Percentiles rank a stretch among this genome's conserved stretches.
Conservation (phyloP, 30 jellyfish, hydroid and myxozoan genomes). For the Hydractinia symbiolongicarpus region DNA sequence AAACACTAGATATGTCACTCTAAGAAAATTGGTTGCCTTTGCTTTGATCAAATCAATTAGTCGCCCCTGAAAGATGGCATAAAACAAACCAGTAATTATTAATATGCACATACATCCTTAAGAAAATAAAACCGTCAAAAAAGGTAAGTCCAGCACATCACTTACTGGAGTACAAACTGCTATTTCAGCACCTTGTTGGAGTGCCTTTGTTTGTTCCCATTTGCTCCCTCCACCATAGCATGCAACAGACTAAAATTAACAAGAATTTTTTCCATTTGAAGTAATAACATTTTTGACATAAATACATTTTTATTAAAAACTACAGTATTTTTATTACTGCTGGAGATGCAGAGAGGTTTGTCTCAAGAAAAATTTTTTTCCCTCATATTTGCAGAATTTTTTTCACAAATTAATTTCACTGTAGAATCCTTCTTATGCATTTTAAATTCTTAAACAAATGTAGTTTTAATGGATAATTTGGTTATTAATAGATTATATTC, state of each 20-base stretch:
- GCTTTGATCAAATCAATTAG: constrained; percentile 86
- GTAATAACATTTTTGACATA: background rate
- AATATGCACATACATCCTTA: background rate
- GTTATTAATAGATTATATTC: no score
- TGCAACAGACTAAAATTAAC: constrained; percentile 70
- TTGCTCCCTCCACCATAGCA: constrained; percentile 98
- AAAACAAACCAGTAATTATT: background rate
- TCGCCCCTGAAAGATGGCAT: constrained; percentile 62
- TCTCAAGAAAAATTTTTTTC: no score
- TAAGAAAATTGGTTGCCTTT: constrained; percentile 68
- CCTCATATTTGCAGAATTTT: no score
- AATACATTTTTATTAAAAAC: background rate
- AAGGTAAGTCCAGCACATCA: background rate
- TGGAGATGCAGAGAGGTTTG: no score
- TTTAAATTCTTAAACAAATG: no score
- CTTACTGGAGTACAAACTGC: constrained; percentile 97
- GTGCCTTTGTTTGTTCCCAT: constrained; percentile 91
- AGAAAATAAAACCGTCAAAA: background rate
- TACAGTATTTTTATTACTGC: background rate
- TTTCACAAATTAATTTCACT: no score
- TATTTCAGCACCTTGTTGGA: constrained; percentile 97
- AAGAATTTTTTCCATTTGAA: background rate
- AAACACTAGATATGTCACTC: constrained; percentile 91
- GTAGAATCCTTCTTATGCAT: no score
- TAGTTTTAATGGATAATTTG: no score